Evolutionary conservation across 2,888 invertebrate species (phyloP).

Genomic region (Rhimphoctona megacephalus): DNA sequence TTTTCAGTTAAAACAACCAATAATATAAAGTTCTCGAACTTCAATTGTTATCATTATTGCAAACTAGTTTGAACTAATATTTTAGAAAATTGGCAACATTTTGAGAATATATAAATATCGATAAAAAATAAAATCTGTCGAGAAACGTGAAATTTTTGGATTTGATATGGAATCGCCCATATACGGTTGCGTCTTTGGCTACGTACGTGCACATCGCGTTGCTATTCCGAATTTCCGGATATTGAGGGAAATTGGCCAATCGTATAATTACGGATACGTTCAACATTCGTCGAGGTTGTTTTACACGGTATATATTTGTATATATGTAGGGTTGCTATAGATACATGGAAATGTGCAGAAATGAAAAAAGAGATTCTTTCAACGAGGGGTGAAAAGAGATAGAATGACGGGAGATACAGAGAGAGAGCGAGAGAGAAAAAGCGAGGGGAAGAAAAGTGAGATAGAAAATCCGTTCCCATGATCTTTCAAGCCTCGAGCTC

Average conservation of each 20-base stretch:
- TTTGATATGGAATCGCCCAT: background rate
- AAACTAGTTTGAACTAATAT: no score
- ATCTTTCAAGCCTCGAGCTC: slow-evolving; percentile 66
- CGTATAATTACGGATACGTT: slow-evolving; percentile 53
- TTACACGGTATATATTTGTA: slow-evolving; percentile 9
- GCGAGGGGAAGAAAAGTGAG: background rate
- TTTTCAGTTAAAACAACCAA: background rate
- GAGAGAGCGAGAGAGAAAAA: slow-evolving; percentile 7
- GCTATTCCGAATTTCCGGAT: slow-evolving; percentile 40
- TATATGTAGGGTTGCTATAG: slow-evolving; percentile 5
- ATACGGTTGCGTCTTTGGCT: background rate
- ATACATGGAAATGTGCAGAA: slow-evolving; percentile 6
- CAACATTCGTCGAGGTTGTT: slow-evolving; percentile 47
- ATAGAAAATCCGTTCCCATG: slow-evolving; percentile 76
- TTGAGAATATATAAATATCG: background rate
- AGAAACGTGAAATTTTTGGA: background rate
- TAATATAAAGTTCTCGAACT: background rate
- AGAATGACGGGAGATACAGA: slow-evolving; percentile 21
- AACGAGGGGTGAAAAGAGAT: slow-evolving; percentile 26
- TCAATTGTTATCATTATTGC: background rate
- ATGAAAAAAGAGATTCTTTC: slow-evolving; percentile 40
- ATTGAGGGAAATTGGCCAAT: slow-evolving; percentile 59
- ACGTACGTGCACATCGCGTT: background rate
- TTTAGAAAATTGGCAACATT: background rate
- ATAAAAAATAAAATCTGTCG: background rate